Evolutionary conservation across 1,140 invertebrate genomes (phyloP).

Genomic region (Drosophila novamexicana): DNA sequence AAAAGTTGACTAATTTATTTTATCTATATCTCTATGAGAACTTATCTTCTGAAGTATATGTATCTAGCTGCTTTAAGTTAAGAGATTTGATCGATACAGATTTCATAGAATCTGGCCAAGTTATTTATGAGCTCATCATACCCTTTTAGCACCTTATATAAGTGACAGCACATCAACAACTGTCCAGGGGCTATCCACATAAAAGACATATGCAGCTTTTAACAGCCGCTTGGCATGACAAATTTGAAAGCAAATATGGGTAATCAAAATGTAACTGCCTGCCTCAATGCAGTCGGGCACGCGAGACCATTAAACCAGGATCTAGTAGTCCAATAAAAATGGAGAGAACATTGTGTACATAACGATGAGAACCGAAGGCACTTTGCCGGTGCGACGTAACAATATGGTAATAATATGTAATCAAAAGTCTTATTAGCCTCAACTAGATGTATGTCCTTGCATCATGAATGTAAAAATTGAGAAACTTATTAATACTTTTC

Average conservation of each 20-base stretch:
- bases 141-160: background rate
- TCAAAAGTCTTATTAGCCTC: conserved; percentile 34
- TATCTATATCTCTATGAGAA: no score
- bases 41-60: no score
- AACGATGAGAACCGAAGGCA: conserved; percentile 11
- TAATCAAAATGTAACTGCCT: conserved; percentile 29
- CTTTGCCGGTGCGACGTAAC: background rate
- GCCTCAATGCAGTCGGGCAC: conserved; percentile 44
- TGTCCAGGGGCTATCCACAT: conserved; percentile 11
- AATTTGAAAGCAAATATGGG: conserved; percentile 44
- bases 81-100: no score
- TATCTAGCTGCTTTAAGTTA: no score
- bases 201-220: conserved; percentile 54
- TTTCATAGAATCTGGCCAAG: no score
- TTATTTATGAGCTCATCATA: background rate
- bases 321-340: conserved; percentile 40
- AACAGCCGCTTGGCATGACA: conserved; percentile 65
- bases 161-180: background rate
- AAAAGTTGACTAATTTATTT: no score
- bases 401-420: conserved; percentile 10
- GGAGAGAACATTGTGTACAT: conserved; percentile 13
- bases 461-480: no score
- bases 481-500: no score
- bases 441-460: background rate
- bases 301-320: conserved; percentile 58